Percentiles rank a stretch among this genome's conserved stretches.
Conservation (phyloP, 2,888 invertebrate species). For the Heteromurus nitidus region DNA sequence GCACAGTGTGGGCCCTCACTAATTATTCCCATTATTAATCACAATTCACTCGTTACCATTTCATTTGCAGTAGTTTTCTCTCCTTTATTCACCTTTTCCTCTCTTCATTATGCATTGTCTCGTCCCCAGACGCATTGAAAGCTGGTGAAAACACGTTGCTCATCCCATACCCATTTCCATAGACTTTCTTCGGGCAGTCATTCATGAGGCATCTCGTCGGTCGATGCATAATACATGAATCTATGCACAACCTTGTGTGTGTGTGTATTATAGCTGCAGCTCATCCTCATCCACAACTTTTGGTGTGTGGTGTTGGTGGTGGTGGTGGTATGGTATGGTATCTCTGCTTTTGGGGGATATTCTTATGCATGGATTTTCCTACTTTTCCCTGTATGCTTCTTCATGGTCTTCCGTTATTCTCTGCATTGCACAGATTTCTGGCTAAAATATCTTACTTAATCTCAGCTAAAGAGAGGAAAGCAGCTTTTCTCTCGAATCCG, state of each 20-base stretch:
- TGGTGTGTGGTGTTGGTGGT: too few relatives aligned
- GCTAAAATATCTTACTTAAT: constrained; percentile 57
- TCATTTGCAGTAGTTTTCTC: background rate
- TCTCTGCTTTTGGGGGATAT: background rate
- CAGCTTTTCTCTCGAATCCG: background rate
- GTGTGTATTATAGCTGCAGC: background rate
- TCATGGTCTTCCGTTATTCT: background rate
- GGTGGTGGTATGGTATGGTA: too few relatives aligned
- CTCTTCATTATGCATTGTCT: background rate
- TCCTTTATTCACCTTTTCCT: background rate
- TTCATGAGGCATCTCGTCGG: background rate
- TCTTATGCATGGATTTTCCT: background rate
- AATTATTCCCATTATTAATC: constrained; percentile 19
- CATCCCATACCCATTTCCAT: too few relatives aligned
- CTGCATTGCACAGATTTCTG: background rate
- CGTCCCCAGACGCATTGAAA: too few relatives aligned
- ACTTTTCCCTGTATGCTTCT: constrained; percentile 1
- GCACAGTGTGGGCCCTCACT: constrained; percentile 5
- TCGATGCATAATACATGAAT: constrained; percentile 8
- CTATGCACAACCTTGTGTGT: background rate
- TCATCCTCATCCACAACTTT: too few relatives aligned
- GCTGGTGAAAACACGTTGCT: too few relatives aligned
- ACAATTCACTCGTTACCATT: constrained; percentile 21
- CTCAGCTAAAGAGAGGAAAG: constrained; percentile 10
- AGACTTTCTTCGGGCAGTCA: too few relatives aligned